phyloP scores from a whole-genome alignment of 2,888 invertebrate genomes.

The Phalera bucephala region DNA sequence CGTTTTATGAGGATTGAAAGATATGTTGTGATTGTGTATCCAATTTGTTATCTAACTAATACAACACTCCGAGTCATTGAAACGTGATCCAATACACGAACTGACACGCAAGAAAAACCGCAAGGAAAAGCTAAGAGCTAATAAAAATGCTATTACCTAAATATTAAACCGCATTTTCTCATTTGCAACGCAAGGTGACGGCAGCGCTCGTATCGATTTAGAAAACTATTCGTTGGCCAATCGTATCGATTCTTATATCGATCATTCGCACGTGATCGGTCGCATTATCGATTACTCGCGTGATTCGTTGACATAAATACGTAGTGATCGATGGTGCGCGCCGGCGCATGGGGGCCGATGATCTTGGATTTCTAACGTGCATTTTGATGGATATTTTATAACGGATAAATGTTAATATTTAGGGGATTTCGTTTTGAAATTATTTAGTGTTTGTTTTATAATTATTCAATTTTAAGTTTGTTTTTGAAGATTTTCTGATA shows the following conservation, averaged over 20 bases:
- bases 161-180: slow-evolving; percentile 1
- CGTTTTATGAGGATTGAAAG: too few species aligned
- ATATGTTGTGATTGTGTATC: too few species aligned
- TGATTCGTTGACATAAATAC: slow-evolving; percentile 36
- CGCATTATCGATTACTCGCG: slow-evolving; percentile 27
- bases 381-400: neutral
- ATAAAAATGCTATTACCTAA: neutral
- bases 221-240: slow-evolving; percentile 3
- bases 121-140: neutral
- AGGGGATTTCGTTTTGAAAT: too few species aligned
- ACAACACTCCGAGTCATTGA: too few species aligned
- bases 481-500: too few species aligned
- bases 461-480: too few species aligned
- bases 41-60: too few species aligned
- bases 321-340: slow-evolving; percentile 7
- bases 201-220: slow-evolving; percentile 1
- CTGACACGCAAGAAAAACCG: too few species aligned
- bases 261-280: slow-evolving; percentile 20
- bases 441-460: too few species aligned
- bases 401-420: too few species aligned
- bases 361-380: slow-evolving; percentile 23
- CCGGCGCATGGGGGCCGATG: slow-evolving; percentile 12
- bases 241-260: slow-evolving; percentile 12
- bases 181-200: slow-evolving; percentile 3
- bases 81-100: too few species aligned